Evolutionary conservation across 1,140 invertebrate genomes (phyloP).

Genomic region (Campoletis sonorensis): DNA sequence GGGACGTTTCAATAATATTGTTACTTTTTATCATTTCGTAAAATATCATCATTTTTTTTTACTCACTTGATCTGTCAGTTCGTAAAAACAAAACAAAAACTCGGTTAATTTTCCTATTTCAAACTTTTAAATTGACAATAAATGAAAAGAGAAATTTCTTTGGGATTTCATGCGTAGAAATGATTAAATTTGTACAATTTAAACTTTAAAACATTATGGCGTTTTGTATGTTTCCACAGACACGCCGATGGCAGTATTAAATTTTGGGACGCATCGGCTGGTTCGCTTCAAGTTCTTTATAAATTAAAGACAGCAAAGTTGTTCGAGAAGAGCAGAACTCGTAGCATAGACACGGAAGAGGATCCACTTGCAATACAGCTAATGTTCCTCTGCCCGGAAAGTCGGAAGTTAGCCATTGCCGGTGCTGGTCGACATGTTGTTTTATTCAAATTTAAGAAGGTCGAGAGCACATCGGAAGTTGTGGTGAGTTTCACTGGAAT

Average conservation of each 20-base stretch:
- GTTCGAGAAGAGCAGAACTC: constrained; percentile 85
- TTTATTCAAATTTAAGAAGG: constrained; percentile 96
- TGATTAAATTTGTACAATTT: too few relatives aligned
- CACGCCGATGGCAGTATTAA: constrained; percentile 97
- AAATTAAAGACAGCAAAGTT: constrained; percentile 98
- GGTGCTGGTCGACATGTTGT: constrained; percentile 95
- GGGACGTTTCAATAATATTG: neutral
- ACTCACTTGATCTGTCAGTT: too few relatives aligned
- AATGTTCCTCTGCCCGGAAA: constrained; percentile 95
- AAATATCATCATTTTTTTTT: too few relatives aligned
- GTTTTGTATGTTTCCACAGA: constrained; percentile 76
- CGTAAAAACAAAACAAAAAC: too few relatives aligned
- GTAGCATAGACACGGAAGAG: constrained; percentile 82
- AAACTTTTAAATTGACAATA: too few relatives aligned
- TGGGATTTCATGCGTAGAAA: too few relatives aligned
- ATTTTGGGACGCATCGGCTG: constrained; percentile 98
- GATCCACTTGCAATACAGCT: constrained; percentile 96
- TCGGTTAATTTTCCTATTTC: too few relatives aligned
- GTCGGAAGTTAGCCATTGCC: constrained; percentile 91
- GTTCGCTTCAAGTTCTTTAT: constrained; percentile 95
- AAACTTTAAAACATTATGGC: neutral
- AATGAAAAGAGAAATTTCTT: too few relatives aligned
- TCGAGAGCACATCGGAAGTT: constrained; percentile 90
- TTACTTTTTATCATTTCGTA: neutral
- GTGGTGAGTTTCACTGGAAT: constrained; percentile 79